phyloP scores from a whole-genome alignment of 2,113 vertebrate species.

The Ascaphus truei region DNA sequence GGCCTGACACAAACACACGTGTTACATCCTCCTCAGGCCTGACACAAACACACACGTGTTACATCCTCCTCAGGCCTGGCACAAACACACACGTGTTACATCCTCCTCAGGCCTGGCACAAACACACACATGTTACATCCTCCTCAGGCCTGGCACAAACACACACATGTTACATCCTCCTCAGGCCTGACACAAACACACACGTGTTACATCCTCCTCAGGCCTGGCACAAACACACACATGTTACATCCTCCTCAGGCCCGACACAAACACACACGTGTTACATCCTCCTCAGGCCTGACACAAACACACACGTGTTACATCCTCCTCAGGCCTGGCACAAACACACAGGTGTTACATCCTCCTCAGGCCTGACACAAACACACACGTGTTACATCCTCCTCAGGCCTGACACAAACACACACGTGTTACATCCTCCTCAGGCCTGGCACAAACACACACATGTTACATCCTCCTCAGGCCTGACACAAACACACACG shows the following conservation, averaged over 20 bases:
- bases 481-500: constrained; percentile 6
- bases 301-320: neutral
- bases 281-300: neutral
- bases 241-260: too few species aligned
- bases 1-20: neutral
- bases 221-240: neutral
- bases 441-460: neutral
- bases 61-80: neutral
- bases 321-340: neutral
- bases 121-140: neutral
- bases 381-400: neutral
- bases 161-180: neutral
- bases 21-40: neutral
- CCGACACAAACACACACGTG: constrained; percentile 1
- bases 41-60: neutral
- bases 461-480: too few species aligned
- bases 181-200: neutral
- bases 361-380: neutral
- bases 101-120: neutral
- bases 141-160: too few species aligned
- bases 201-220: neutral
- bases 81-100: neutral
- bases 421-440: neutral
- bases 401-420: neutral
- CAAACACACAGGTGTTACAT: neutral